A percentile compares a stretch with the other conserved stretches of the same genome.
Evolutionary conservation across 2,797 vertebrate species (phyloP).

Genomic region (Falco columbarius): DNA sequence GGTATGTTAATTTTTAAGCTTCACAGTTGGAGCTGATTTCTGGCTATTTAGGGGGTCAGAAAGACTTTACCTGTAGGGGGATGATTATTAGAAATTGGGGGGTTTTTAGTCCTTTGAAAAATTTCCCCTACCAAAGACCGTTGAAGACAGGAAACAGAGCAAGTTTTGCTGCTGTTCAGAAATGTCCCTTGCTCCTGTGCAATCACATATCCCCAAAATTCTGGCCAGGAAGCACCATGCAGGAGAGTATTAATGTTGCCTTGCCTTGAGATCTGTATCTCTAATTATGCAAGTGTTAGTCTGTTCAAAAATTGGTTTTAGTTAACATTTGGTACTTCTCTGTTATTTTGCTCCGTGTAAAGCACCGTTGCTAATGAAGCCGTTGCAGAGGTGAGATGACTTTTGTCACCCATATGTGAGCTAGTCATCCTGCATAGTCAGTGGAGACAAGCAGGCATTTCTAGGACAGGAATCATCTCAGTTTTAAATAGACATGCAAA

Average conservation of each 20-base stretch:
- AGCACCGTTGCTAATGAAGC: not conserved
- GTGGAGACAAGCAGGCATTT: slow-evolving; percentile 6
- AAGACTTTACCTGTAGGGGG: not conserved
- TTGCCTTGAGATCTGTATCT: not conserved
- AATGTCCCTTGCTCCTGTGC: not conserved
- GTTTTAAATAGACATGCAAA: slow-evolving; percentile 22
- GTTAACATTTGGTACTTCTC: not conserved
- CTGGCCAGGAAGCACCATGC: not conserved
- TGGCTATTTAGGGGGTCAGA: not conserved
- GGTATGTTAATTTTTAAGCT: not conserved
- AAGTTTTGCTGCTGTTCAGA: not conserved
- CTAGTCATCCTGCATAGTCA: not conserved
- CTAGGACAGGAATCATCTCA: slow-evolving; percentile 24
- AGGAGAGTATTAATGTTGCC: not conserved
- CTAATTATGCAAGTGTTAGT: not conserved
- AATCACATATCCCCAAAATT: not conserved
- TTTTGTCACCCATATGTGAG: not conserved
- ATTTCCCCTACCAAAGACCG: not conserved
- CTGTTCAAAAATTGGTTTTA: not conserved
- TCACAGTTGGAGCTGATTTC: not conserved
- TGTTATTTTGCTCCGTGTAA: not conserved
- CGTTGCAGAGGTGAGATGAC: not conserved
- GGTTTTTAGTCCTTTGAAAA: not conserved
- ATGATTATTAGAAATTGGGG: fast-evolving
- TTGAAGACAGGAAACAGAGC: not conserved